phyloP scores from a whole-genome alignment of 2,888 invertebrate genomes.

The Cosmopolites sordidus region DNA sequence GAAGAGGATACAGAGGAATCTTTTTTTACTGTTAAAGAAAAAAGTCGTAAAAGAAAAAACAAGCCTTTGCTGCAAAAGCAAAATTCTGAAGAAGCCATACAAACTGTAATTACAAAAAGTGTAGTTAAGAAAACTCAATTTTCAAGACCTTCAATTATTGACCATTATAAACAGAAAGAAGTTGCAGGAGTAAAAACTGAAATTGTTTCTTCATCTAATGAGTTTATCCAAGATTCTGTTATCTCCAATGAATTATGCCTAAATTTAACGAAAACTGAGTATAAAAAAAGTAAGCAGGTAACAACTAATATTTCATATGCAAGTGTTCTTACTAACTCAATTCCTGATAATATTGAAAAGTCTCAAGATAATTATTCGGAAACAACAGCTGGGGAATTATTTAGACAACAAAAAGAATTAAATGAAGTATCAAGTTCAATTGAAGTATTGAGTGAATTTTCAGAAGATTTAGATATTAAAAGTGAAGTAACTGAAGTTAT shows the following conservation, averaged over 20 bases:
- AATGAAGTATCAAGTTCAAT: constrained; percentile 23
- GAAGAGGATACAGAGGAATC: constrained; percentile 22
- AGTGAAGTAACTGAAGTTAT: constrained; percentile 5
- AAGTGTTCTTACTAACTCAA: constrained; percentile 31
- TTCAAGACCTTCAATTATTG: constrained; percentile 30
- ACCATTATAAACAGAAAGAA: constrained; percentile 29
- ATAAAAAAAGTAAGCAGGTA: constrained; percentile 36
- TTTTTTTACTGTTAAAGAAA: constrained; percentile 34
- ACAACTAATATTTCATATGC: constrained; percentile 35
- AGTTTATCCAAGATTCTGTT: neutral
- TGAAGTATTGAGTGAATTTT: constrained; percentile 23
- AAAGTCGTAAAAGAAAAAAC: constrained; percentile 26
- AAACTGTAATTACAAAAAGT: constrained; percentile 20
- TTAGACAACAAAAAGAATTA: constrained; percentile 3
- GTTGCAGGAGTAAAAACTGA: too few species aligned
- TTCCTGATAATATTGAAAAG: constrained; percentile 8
- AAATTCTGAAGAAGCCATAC: constrained; percentile 24
- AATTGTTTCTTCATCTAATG: neutral
- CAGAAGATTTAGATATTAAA: constrained; percentile 12
- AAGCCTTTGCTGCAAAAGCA: constrained; percentile 22
- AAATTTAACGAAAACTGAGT: constrained; percentile 18
- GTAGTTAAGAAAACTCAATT: constrained; percentile 20
- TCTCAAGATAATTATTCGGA: neutral
- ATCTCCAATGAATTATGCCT: neutral
- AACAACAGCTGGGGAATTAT: neutral